phyloP scores from a whole-genome alignment of 2,113 vertebrate species.

The Siniperca chuatsi region DNA sequence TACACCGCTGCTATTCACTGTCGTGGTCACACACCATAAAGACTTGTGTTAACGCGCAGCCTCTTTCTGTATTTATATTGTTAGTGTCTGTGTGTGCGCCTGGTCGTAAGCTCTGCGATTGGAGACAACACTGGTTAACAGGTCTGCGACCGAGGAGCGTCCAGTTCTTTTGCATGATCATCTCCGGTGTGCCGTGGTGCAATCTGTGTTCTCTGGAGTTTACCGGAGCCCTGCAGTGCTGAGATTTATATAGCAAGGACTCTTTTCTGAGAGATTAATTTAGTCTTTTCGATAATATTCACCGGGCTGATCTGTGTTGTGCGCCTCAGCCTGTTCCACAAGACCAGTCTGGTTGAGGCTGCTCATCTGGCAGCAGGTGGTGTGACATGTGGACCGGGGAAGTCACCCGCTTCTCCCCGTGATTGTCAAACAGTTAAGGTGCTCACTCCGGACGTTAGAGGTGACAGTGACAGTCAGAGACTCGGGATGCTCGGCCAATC shows the following conservation, averaged over 20 bases:
- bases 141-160: slow-evolving; percentile 49
- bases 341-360: slow-evolving; percentile 12
- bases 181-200: slow-evolving; percentile 5
- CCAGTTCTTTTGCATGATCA: slow-evolving; percentile 29
- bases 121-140: slow-evolving; percentile 59
- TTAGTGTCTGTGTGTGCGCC: slow-evolving; percentile 9
- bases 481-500: slow-evolving; percentile 82
- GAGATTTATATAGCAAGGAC: background rate
- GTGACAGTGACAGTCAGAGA: background rate
- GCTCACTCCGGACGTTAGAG: slow-evolving; percentile 21
- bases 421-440: slow-evolving; percentile 25
- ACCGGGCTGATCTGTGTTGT: background rate
- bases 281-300: background rate
- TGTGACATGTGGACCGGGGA: slow-evolving; percentile 52
- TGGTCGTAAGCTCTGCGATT: slow-evolving; percentile 10
- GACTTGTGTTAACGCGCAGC: slow-evolving; percentile 48
- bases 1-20: background rate
- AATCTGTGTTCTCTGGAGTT: slow-evolving; percentile 23
- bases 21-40: slow-evolving; percentile 28
- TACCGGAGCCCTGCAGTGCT: background rate
- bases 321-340: slow-evolving; percentile 32
- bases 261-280: background rate
- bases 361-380: slow-evolving; percentile 67
- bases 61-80: slow-evolving; percentile 39
- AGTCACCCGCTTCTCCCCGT: slow-evolving; percentile 31